A percentile compares a stretch with the other conserved stretches of the same genome.
Conservation (phyloP, 2,113 vertebrate species). For the Procavia capensis region DNA sequence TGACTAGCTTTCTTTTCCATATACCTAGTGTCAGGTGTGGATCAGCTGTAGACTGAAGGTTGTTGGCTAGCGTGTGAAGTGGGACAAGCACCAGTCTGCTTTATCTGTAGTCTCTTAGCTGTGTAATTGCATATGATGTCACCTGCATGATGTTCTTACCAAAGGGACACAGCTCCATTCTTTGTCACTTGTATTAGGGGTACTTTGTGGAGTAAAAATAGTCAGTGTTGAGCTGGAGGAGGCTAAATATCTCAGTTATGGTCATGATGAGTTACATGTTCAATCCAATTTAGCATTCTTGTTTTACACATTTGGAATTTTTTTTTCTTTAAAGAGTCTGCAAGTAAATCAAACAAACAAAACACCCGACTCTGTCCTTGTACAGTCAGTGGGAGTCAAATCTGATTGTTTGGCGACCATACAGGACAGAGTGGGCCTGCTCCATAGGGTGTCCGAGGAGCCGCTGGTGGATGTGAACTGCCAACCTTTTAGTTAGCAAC, state of each 20-base stretch:
- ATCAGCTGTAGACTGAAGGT: conserved; percentile 60
- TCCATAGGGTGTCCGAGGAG: too few relatives aligned
- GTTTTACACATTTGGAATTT: conserved; percentile 57
- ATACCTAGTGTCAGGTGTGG: conserved; percentile 64
- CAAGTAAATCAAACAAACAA: background rate
- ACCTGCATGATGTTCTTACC: background rate
- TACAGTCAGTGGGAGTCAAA: too few relatives aligned
- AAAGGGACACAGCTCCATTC: background rate
- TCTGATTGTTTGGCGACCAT: too few relatives aligned
- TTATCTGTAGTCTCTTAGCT: conserved; percentile 9
- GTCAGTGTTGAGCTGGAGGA: conserved; percentile 39
- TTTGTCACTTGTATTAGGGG: conserved; percentile 12
- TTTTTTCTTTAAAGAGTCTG: conserved; percentile 33
- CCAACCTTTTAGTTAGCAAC: too few relatives aligned
- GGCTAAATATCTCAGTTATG: conserved; percentile 33
- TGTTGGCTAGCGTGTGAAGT: conserved; percentile 43
- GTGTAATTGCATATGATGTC: background rate
- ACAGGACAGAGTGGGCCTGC: too few relatives aligned
- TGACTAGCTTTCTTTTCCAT: conserved; percentile 34
- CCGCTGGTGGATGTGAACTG: too few relatives aligned
- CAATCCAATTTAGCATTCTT: conserved; percentile 1
- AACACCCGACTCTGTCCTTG: too few relatives aligned
- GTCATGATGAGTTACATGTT: background rate
- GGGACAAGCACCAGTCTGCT: conserved; percentile 47
- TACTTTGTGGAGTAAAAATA: conserved; percentile 45